Conservation (phyloP, 2,888 invertebrate species). For the Standfussiana lucernea region DNA sequence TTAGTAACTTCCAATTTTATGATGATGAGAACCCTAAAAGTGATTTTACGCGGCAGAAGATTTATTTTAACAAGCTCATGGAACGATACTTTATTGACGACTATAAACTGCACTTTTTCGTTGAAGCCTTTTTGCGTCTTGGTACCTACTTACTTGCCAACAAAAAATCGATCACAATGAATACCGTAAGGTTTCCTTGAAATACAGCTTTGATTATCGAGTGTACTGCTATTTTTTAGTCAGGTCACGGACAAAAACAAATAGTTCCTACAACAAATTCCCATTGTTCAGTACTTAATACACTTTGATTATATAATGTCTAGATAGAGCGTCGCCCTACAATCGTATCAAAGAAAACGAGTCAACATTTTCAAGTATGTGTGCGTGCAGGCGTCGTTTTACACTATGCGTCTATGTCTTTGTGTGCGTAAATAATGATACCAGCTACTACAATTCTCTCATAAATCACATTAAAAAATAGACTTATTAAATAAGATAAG, state of each 20-base stretch:
- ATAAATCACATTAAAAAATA: too few species aligned
- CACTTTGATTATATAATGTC: too few species aligned
- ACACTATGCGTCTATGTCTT: too few species aligned
- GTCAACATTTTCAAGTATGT: too few species aligned
- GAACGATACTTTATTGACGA: constrained; percentile 25
- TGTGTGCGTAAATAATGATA: too few species aligned
- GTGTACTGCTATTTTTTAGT: constrained; percentile 25
- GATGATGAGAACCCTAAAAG: constrained; percentile 32
- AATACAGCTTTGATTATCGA: constrained; percentile 3
- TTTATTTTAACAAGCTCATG: constrained; percentile 40
- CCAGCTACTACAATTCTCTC: too few species aligned
- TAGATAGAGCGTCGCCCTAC: too few species aligned
- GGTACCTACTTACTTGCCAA: constrained; percentile 30
- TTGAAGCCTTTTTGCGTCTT: constrained; percentile 21
- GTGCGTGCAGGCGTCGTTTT: too few species aligned
- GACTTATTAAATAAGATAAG: too few species aligned
- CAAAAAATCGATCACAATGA: constrained; percentile 49
- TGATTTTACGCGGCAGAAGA: constrained; percentile 26
- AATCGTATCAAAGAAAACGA: too few species aligned
- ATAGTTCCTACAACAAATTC: not conserved
- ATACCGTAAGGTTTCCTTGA: constrained; percentile 44
- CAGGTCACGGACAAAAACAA: not conserved
- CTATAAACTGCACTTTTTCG: constrained; percentile 31
- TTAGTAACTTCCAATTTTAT: constrained; percentile 24
- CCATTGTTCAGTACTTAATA: not conserved